These are phyloP conservation scores for Agrochola litura DNA, from an alignment of 2,888 invertebrate species.

Conservation along the genomic window DNA sequence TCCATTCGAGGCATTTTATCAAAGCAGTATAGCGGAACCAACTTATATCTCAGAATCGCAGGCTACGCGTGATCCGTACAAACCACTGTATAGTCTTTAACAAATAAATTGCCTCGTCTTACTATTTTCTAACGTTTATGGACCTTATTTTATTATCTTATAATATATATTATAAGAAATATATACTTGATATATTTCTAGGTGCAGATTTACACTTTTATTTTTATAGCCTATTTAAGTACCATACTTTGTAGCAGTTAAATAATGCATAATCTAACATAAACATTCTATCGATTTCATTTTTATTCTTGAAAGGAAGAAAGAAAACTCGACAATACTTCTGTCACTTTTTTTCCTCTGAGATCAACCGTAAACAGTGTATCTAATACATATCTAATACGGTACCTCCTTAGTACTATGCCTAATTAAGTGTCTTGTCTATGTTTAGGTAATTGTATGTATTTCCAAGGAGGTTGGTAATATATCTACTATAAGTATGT, in stretches of 20 bases:
- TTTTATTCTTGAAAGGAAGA: background rate
- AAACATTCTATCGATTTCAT: background rate
- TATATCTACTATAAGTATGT: conserved; percentile 53
- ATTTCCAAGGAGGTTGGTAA: conserved; percentile 47
- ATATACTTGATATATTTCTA: background rate
- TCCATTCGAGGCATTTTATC: conserved; percentile 42
- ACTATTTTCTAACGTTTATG: background rate
- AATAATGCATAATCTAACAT: background rate
- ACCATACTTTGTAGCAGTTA: conserved; percentile 6
- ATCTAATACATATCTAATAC: background rate
- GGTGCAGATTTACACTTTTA: background rate
- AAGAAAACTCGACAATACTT: background rate
- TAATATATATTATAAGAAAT: too few relatives aligned
- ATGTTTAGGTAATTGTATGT: conserved; percentile 29
- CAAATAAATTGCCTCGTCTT: background rate
- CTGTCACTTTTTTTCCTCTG: conserved; percentile 27
- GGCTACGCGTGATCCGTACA: background rate
- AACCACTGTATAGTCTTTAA: background rate
- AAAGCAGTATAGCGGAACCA: conserved; percentile 4
- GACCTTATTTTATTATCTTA: background rate
- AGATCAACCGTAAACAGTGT: background rate
- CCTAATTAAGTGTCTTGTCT: conserved; percentile 28
- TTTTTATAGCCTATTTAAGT: background rate
- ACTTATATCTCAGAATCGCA: conserved; percentile 2
- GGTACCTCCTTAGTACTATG: conserved; percentile 20